Evolutionary conservation across 30 jellyfish, hydroid and myxozoan genomes (phyloP).

Genomic region (Chrysaora quinquecirrha): DNA sequence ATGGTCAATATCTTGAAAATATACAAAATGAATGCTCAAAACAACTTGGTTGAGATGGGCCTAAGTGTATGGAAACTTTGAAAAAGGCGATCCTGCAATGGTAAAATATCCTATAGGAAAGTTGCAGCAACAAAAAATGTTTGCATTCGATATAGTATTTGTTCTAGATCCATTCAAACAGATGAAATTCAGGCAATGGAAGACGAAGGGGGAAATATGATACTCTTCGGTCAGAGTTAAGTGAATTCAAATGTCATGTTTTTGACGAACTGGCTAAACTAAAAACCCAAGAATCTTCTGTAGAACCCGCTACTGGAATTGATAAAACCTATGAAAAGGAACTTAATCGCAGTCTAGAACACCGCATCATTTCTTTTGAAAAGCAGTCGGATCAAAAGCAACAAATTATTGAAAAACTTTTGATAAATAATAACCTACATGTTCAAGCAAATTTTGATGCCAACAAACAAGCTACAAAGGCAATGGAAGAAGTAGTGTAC

Average conservation of each 20-base stretch:
- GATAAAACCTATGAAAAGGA: not conserved
- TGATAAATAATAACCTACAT: not conserved
- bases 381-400: constrained; percentile 5
- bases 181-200: not conserved
- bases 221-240: not conserved
- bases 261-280: not conserved
- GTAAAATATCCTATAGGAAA: not conserved
- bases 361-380: not conserved
- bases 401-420: not conserved
- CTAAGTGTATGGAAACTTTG: too few relatives aligned
- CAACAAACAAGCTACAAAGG: constrained; percentile 1
- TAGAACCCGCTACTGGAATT: constrained; percentile 1
- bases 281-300: not conserved
- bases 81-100: not conserved
- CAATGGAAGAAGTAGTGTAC: not conserved
- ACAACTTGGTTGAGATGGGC: too few relatives aligned
- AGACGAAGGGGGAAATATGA: not conserved
- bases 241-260: not conserved
- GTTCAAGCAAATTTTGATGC: constrained; percentile 6
- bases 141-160: not conserved
- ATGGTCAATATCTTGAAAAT: too few relatives aligned
- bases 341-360: constrained; percentile 6
- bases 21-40: too few relatives aligned
- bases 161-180: constrained; percentile 1
- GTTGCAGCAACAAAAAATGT: not conserved